phyloP scores from a whole-genome alignment of 2,113 vertebrate species.

The Microcebus jonahi region DNA sequence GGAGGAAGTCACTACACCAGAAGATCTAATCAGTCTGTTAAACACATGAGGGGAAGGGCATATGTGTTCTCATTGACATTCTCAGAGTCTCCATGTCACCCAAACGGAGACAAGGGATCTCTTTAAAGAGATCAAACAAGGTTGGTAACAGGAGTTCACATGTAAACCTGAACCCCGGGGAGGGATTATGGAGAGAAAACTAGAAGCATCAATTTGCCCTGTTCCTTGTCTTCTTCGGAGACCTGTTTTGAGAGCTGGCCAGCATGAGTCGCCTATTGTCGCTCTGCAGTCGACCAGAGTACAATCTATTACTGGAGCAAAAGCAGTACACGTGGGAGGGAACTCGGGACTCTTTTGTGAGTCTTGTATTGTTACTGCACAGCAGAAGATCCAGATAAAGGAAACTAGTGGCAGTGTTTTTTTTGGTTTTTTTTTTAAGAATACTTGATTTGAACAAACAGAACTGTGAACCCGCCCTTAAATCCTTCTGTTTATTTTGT shows the following conservation, averaged over 20 bases:
- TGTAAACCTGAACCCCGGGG: not conserved
- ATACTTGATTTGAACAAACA: constrained; percentile 25
- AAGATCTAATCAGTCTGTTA: not conserved
- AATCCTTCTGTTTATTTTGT: constrained; percentile 59
- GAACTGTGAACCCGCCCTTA: constrained; percentile 18
- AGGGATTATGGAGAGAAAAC: constrained; percentile 24
- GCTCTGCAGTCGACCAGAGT: constrained; percentile 43
- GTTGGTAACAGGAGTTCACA: not conserved
- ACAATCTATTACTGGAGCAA: constrained; percentile 62
- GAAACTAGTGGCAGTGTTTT: not conserved
- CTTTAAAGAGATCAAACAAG: not conserved
- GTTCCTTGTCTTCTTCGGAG: constrained; percentile 25
- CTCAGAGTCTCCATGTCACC: not conserved
- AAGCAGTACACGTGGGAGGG: not conserved
- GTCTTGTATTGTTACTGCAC: constrained; percentile 3
- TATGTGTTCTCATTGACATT: not conserved
- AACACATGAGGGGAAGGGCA: not conserved
- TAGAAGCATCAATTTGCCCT: constrained; percentile 29
- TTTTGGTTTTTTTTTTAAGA: not conserved
- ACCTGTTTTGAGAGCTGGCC: constrained; percentile 46
- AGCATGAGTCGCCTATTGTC: not conserved
- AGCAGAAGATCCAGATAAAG: constrained; percentile 51
- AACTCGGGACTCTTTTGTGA: not conserved
- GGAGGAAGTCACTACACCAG: constrained; percentile 27
- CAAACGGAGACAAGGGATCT: not conserved